These are phyloP conservation scores for Patiria miniata DNA, from an alignment of 35 echinoderm and acorn worm species.

Conservation along the genomic window DNA sequence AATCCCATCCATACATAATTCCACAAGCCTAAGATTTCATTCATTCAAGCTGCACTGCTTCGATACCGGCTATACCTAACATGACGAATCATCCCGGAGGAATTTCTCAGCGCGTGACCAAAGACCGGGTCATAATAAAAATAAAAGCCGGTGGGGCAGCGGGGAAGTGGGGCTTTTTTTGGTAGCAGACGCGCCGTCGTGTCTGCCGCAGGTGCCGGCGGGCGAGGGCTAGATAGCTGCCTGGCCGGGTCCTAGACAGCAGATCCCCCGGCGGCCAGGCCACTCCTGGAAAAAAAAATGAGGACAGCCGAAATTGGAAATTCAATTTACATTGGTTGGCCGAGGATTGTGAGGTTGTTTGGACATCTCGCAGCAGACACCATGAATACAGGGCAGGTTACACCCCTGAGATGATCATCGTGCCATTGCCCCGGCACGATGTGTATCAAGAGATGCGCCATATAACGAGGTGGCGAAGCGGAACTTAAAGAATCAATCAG, in stretches of 20 bases:
- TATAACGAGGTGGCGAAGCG: too few relatives aligned
- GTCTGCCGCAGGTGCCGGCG: conserved; percentile 25
- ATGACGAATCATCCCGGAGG: conserved; percentile 4
- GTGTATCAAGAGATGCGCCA: too few relatives aligned
- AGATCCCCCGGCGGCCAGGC: background rate
- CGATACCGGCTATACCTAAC: background rate
- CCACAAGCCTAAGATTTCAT: too few relatives aligned
- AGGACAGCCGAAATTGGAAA: conserved; percentile 27
- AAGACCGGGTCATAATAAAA: background rate
- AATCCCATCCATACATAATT: too few relatives aligned
- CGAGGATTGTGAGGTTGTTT: too few relatives aligned
- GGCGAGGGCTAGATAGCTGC: background rate
- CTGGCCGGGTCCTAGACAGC: background rate
- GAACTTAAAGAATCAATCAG: too few relatives aligned
- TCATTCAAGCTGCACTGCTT: background rate
- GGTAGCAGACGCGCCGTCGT: conserved; percentile 2
- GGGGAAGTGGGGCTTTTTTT: background rate
- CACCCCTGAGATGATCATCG: too few relatives aligned
- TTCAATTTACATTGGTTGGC: conserved; percentile 13
- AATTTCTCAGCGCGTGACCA: background rate
- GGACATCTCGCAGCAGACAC: too few relatives aligned
- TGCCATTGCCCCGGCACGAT: too few relatives aligned
- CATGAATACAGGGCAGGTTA: too few relatives aligned
- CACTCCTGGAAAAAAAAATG: conserved; percentile 12
- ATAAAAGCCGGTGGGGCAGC: background rate